phyloP scores from a whole-genome alignment of 2,797 vertebrate species.

The Stomatorhinus walkeri region DNA sequence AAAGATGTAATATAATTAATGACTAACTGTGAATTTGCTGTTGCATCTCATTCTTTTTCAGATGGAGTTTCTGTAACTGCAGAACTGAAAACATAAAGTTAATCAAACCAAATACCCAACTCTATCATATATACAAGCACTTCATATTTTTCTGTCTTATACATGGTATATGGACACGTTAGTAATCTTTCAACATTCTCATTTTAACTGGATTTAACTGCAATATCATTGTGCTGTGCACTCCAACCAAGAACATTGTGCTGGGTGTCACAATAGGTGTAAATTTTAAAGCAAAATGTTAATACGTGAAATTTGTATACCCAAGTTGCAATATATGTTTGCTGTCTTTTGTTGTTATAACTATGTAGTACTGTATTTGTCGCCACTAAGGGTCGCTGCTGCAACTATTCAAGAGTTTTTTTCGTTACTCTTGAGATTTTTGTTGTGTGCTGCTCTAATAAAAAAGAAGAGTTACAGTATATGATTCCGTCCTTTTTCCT shows the following conservation, averaged over 20 bases:
- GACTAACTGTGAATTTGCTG: slow-evolving; percentile 51
- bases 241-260: neutral
- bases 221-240: neutral
- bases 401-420: too few species aligned
- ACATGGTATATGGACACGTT: neutral
- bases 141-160: neutral
- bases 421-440: too few species aligned
- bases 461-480: too few species aligned
- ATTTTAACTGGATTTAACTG: neutral
- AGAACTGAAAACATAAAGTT: slow-evolving; percentile 41
- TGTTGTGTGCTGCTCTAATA: too few species aligned
- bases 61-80: slow-evolving; percentile 48
- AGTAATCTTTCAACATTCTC: neutral
- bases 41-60: slow-evolving; percentile 50
- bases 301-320: too few species aligned
- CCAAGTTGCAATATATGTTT: too few species aligned
- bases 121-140: neutral
- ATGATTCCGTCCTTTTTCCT: too few species aligned
- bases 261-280: neutral
- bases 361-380: too few species aligned
- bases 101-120: neutral
- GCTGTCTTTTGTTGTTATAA: too few species aligned
- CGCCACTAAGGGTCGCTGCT: too few species aligned
- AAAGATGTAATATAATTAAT: neutral
- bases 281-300: neutral